These are phyloP conservation scores for Thalassaphorura encarpata DNA, from an alignment of 1,140 invertebrate genomes.

Conservation along the genomic window DNA sequence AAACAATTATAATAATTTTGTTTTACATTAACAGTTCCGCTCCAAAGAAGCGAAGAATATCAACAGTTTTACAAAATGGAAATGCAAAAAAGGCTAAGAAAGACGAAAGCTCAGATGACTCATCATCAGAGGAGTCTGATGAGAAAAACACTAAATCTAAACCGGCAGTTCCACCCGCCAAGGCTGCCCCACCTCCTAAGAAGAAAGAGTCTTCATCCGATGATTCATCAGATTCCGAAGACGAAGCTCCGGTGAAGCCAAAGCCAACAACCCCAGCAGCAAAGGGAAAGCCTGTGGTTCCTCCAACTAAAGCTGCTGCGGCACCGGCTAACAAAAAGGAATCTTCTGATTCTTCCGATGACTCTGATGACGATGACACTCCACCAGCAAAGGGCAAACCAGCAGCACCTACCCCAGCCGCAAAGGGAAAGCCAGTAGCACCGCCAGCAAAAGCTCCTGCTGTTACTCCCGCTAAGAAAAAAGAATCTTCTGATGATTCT, in stretches of 20 bases:
- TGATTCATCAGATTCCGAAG: slow-evolving; percentile 11
- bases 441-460: background rate
- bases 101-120: background rate
- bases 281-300: background rate
- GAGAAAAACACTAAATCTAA: background rate
- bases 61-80: background rate
- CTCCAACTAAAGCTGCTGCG: background rate
- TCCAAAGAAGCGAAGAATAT: slow-evolving; percentile 25
- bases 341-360: slow-evolving; percentile 17
- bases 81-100: background rate
- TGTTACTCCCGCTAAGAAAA: background rate
- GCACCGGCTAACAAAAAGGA: slow-evolving; percentile 8
- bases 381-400: background rate
- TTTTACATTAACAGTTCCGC: slow-evolving; percentile 6
- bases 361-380: slow-evolving; percentile 11
- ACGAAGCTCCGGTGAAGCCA: background rate
- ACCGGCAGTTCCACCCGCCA: background rate
- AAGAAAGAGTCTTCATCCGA: slow-evolving; percentile 16
- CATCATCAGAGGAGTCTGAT: background rate
- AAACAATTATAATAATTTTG: background rate
- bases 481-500: slow-evolving; percentile 14
- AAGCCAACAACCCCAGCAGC: background rate
- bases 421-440: background rate
- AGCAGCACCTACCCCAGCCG: background rate
- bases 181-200: slow-evolving; percentile 2